Percentiles rank a stretch among this genome's conserved stretches.
Conservation (phyloP, 1,140 invertebrate genomes). For the Drosophila nasuta region DNA sequence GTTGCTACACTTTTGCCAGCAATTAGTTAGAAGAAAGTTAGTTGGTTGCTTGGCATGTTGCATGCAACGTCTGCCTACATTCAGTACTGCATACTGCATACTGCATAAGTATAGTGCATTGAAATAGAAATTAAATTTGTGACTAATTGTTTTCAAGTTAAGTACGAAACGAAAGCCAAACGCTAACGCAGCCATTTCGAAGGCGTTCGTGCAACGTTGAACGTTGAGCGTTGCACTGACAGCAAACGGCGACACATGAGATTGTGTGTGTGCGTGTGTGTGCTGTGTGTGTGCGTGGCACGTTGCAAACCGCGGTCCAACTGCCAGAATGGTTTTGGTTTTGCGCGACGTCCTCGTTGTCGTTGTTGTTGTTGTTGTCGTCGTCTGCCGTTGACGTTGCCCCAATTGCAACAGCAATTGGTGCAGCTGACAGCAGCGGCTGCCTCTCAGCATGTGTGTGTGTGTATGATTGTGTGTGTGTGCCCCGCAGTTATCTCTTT, state of each 20-base stretch:
- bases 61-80: slow-evolving; percentile 52
- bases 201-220: slow-evolving; percentile 48
- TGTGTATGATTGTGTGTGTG: slow-evolving; percentile 15
- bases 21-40: slow-evolving; percentile 65
- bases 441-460: slow-evolving; percentile 9
- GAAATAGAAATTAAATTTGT: slow-evolving; percentile 71
- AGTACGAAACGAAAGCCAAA: slow-evolving; percentile 37
- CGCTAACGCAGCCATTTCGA: slow-evolving; percentile 28
- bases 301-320: slow-evolving; percentile 63
- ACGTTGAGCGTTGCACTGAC: slow-evolving; percentile 31
- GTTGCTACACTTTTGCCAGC: slow-evolving; percentile 53
- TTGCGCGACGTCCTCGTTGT: slow-evolving; percentile 25
- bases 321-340: slow-evolving; percentile 54
- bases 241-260: slow-evolving; percentile 34
- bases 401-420: slow-evolving; percentile 56
- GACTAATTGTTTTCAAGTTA: slow-evolving; percentile 72
- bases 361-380: slow-evolving; percentile 25
- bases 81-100: too few relatives aligned
- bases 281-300: slow-evolving; percentile 44
- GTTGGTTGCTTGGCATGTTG: slow-evolving; percentile 52
- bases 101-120: slow-evolving; percentile 28
- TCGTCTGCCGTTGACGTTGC: slow-evolving; percentile 46
- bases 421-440: slow-evolving; percentile 64
- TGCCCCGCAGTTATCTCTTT: slow-evolving; percentile 31
- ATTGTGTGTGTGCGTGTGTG: slow-evolving; percentile 34